Percentiles rank a stretch among this genome's conserved stretches.
phyloP scores from a whole-genome alignment of 2,797 vertebrate species.

The Micropoecilia bifurca region DNA sequence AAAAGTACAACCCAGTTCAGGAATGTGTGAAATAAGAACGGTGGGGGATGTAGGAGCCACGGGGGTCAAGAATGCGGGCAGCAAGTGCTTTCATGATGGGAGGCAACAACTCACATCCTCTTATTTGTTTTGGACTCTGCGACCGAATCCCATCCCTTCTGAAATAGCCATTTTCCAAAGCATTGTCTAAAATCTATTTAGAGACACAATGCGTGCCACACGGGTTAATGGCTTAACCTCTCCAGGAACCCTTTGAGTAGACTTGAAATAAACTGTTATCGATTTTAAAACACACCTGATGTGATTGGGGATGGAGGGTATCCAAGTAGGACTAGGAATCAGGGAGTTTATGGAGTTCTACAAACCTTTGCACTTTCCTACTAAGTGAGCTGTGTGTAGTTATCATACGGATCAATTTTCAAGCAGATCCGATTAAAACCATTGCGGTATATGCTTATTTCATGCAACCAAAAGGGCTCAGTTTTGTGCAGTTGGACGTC shows the following conservation, averaged over 20 bases:
- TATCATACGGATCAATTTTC: not conserved
- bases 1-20: slow-evolving; percentile 47
- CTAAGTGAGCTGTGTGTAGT: not conserved
- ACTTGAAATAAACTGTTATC: slow-evolving; percentile 15
- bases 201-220: slow-evolving; percentile 11
- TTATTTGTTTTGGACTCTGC: slow-evolving; percentile 67
- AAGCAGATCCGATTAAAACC: not conserved
- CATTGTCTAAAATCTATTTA: slow-evolving; percentile 31
- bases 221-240: slow-evolving; percentile 43
- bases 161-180: slow-evolving; percentile 50
- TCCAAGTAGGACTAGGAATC: not conserved
- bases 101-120: slow-evolving; percentile 62
- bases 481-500: not conserved
- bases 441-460: not conserved
- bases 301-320: not conserved
- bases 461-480: not conserved
- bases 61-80: slow-evolving; percentile 63
- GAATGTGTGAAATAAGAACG: slow-evolving; percentile 51
- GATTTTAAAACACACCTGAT: not conserved
- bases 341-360: not conserved
- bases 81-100: slow-evolving; percentile 59
- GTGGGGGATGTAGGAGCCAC: slow-evolving; percentile 42
- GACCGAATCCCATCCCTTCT: slow-evolving; percentile 27
- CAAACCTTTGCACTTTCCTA: not conserved
- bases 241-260: not conserved